Percentiles rank a stretch among this genome's conserved stretches.
Evolutionary conservation across 2,888 invertebrate genomes (phyloP).

Genomic region (Mechanitis messenoides): DNA sequence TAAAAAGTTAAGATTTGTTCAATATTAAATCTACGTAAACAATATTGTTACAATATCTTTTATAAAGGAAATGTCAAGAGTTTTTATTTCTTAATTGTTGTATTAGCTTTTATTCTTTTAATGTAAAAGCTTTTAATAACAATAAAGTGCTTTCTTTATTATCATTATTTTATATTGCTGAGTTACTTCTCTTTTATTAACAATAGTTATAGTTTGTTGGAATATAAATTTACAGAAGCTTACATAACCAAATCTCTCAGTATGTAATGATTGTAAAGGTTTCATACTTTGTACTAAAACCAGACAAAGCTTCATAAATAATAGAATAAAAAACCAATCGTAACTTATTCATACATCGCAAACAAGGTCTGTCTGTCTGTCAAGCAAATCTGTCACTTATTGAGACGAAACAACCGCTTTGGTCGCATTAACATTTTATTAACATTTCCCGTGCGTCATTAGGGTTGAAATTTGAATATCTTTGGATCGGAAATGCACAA

Average conservation of each 20-base stretch:
- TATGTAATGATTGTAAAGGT: neutral
- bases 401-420: conserved; percentile 61
- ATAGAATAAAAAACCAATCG: conserved; percentile 62
- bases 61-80: neutral
- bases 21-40: too few relatives aligned
- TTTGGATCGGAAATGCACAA: conserved; percentile 75
- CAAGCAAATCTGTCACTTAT: conserved; percentile 76
- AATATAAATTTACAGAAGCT: too few relatives aligned
- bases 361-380: conserved; percentile 68
- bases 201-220: too few relatives aligned
- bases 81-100: neutral
- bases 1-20: neutral
- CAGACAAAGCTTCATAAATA: conserved; percentile 37
- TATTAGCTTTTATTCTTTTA: neutral
- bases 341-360: conserved; percentile 71
- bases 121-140: conserved; percentile 1
- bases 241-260: too few relatives aligned
- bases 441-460: conserved; percentile 74
- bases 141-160: conserved; percentile 3
- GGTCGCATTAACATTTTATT: conserved; percentile 74
- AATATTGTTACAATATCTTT: too few relatives aligned
- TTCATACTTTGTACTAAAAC: conserved; percentile 1
- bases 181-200: neutral
- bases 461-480: conserved; percentile 75
- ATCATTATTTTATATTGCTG: conserved; percentile 2